Percentiles rank a stretch among this genome's conserved stretches.
Evolutionary conservation across 2,113 vertebrate genomes (phyloP).

Genomic region (Desmodus rotundus): DNA sequence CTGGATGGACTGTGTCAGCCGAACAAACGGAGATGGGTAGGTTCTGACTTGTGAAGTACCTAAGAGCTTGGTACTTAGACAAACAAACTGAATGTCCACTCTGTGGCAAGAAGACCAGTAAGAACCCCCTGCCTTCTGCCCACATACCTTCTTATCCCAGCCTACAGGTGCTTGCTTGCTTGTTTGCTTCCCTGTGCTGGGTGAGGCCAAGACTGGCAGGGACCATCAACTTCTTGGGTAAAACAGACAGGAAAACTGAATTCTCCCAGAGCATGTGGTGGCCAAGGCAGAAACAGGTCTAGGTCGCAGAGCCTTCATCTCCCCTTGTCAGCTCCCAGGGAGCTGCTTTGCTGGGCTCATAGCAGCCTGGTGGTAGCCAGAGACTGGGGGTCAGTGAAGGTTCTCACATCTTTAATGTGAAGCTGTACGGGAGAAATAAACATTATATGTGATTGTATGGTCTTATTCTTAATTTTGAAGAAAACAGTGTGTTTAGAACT

Average conservation of each 20-base stretch:
- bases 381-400: not conserved
- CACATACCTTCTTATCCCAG: not conserved
- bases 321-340: not conserved
- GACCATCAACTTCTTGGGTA: not conserved
- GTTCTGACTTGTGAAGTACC: not conserved
- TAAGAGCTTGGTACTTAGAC: not conserved
- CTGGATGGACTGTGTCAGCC: not conserved
- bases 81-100: not conserved
- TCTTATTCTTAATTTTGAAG: slow-evolving; percentile 25
- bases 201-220: not conserved
- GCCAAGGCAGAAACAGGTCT: not conserved
- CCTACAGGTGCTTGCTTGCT: not conserved
- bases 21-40: not conserved
- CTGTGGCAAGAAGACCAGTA: not conserved
- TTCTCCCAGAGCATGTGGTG: not conserved
- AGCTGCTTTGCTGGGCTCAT: not conserved
- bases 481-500: not conserved
- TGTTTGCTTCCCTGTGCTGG: not conserved
- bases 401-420: not conserved
- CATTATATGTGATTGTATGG: not conserved
- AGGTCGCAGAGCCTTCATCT: not conserved
- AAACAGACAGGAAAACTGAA: not conserved
- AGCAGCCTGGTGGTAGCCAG: not conserved
- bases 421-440: not conserved
- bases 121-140: not conserved